Base-by-base conservation (phyloP, 1,140 invertebrate genomes). In the Apolygus lucorum region DNA sequence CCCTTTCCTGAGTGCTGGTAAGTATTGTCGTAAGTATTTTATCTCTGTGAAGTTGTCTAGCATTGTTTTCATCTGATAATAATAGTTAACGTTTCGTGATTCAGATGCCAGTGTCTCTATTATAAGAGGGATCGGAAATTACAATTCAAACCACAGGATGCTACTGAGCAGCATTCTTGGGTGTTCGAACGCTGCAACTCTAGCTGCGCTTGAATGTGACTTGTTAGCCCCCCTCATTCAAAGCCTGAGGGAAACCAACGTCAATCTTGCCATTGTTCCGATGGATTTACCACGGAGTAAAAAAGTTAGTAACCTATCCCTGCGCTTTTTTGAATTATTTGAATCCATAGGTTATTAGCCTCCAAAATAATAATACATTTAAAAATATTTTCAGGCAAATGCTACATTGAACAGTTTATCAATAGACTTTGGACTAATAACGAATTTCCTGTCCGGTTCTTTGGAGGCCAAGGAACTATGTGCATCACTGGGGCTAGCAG, bases 391-490 rank as follows among this genome's bases (percentile, higher is more conserved):
- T 69, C 28, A 62, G 28, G 25, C 52, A 1, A 69, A 69, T 63
- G 26, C 14, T 2, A 52, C 82, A n/a, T 73, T 85, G 54, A 76
- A 76, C 22, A 82, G 84, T 59, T 65, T 83, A 8, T 77, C 79
- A 29, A 71, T 77, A 52, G 74, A 82, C n/a, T 75, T 84, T 17
- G 74, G 77, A 52, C 73, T 85, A 8, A 64, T 83, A 34, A 82
- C 81, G 64, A 84, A 84, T 75, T 84, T 84, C 67, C 76, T 83
- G 74, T 76, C 78, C 21, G 76, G 77, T 28, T 75, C 76, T 71
- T 68, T 59, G 22, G 52, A 74, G 21, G 79, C 80, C 1, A 84
- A 84, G 71, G 72, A 74, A 52, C 74, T 73, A 52, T 75, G 81
- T 2, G 77, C 78, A 0, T 73, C 77, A 63, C 73, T 76, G 27